Evolutionary conservation across 64 coral and sea anemone genomes (phyloP).

Genomic region (Dendronephthya gigantea): DNA sequence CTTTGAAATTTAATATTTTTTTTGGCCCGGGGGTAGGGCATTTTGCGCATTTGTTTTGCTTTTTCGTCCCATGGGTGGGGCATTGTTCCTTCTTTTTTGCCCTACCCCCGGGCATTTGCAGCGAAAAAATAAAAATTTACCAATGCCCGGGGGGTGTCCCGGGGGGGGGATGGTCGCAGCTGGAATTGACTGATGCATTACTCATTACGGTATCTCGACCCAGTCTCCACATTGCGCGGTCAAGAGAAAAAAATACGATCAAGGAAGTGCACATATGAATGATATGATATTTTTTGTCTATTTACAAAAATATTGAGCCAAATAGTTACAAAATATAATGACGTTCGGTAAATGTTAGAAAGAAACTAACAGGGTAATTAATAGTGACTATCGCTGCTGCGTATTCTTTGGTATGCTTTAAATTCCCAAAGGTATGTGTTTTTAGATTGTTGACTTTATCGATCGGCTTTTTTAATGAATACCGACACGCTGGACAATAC

Average conservation of each 20-base stretch:
- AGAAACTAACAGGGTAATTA: not conserved
- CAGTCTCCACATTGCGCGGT: not conserved
- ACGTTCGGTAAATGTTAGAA: not conserved
- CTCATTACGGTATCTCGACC: too few species aligned
- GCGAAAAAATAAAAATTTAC: not conserved
- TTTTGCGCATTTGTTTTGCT: not conserved
- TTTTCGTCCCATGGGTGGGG: not conserved
- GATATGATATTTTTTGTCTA: not conserved
- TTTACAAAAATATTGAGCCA: not conserved
- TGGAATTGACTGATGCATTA: not conserved
- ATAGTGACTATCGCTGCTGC: not conserved
- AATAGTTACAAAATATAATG: not conserved
- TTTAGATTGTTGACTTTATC: not conserved
- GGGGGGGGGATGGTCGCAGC: not conserved
- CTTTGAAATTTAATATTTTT: not conserved
- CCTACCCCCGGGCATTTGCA: too few species aligned
- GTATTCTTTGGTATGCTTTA: not conserved
- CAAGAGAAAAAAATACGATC: not conserved
- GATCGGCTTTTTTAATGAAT: too few species aligned
- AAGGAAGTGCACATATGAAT: not conserved
- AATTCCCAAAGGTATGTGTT: not conserved
- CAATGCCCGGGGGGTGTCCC: not conserved
- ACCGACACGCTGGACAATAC: too few species aligned
- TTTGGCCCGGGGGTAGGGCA: not conserved
- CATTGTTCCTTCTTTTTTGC: not conserved